Percentiles rank a stretch among this genome's conserved stretches.
These are phyloP conservation scores for Aporophyla lueneburgensis DNA, from an alignment of 2,888 invertebrate genomes.

Conservation along the genomic window DNA sequence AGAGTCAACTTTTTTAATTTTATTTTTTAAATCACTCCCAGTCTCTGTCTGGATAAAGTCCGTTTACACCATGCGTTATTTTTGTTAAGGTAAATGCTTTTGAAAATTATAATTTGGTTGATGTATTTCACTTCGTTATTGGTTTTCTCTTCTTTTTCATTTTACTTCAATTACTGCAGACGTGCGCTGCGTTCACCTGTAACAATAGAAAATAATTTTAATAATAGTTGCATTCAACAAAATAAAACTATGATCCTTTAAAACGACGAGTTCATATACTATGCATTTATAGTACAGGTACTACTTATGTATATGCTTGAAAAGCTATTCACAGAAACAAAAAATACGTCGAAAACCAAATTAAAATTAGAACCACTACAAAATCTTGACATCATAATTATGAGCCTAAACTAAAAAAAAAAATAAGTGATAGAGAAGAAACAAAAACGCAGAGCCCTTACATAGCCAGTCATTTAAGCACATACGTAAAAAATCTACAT, in stretches of 20 bases:
- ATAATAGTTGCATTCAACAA: neutral
- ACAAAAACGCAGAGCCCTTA: too few species aligned
- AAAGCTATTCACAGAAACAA: neutral
- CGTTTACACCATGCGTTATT: conserved; percentile 66
- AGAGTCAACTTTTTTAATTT: conserved; percentile 60
- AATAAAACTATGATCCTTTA: neutral
- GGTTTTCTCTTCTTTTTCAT: conserved; percentile 89
- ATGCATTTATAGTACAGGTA: too few species aligned
- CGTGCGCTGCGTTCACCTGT: conserved; percentile 73
- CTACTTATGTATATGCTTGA: too few species aligned
- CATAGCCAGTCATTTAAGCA: too few species aligned
- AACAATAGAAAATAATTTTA: conserved; percentile 70
- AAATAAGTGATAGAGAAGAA: too few species aligned
- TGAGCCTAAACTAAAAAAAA: too few species aligned
- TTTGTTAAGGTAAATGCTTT: conserved; percentile 65
- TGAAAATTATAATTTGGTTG: conserved; percentile 42
- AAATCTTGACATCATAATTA: too few species aligned
- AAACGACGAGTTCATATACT: neutral
- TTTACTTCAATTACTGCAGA: conserved; percentile 71
- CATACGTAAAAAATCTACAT: neutral
- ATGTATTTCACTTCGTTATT: conserved; percentile 59
- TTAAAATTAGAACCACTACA: too few species aligned
- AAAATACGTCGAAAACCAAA: too few species aligned
- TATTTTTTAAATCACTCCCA: conserved; percentile 71
- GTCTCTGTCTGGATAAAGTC: conserved; percentile 82